Base-by-base conservation (phyloP, 1,140 invertebrate genomes). In the Manduca sexta region DNA sequence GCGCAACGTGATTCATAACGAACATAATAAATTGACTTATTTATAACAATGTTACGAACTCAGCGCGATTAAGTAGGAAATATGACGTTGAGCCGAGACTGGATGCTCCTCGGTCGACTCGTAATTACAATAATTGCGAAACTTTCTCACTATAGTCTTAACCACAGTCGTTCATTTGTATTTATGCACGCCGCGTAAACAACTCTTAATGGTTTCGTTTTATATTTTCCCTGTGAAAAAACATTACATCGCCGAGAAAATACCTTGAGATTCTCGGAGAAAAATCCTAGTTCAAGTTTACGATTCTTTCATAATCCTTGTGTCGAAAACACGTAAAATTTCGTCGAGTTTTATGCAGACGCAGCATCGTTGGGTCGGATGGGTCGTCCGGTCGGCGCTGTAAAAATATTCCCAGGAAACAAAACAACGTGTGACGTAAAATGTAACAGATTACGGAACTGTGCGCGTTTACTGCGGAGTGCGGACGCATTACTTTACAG, bases 81-180 rank as follows among this genome's bases (percentile, higher is more conserved):
- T 83, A 83, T 80, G 77, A 76, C 58, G 62, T 34, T 37, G 45
- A 41, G 56, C 56, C 58, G 56, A 59, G 64, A 43, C 56, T 70
- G 65, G 69, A 73, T 69, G 69, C 60, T 73, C 67, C 67, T 74
- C 68, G 58, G 66, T 74, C 65, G 61, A 54, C 64, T 77, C 74
- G 63, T 81, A 79, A 80, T 84, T 77, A 75, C 69, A 74, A 80
- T 83, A 80, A 84, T 80, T 78, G 67, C 70, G 63, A 78, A 83
- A 85, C 64, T 83, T 84, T 70, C 53, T 41, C 65, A 65, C 64
- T 66, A 63, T 60, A 64, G 61, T 58, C 63, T 69, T 69, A 69
- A 73, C 64, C 61, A 54, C 64, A 47, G 54, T 56, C 57, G 69
- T 74, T 72, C 60, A 60, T 74, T 69, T 68, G 64, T 67, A 66